phyloP scores from a whole-genome alignment of 2,888 invertebrate genomes.

The Cataglyphis rosenhaueri region DNA sequence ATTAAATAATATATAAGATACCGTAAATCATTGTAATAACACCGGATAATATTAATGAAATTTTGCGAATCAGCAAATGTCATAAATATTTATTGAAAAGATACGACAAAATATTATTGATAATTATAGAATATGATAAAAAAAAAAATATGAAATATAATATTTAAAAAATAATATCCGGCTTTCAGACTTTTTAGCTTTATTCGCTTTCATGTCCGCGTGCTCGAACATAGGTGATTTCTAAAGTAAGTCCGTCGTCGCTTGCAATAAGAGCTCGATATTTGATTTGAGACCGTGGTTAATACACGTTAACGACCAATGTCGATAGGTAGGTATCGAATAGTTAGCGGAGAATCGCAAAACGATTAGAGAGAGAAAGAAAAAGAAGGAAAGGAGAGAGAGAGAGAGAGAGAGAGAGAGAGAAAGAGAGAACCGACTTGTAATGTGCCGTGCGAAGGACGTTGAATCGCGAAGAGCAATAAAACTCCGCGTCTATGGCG shows the following conservation, averaged over 20 bases:
- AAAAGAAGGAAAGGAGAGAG: too few relatives aligned
- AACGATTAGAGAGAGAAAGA: not conserved
- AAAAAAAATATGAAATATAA: not conserved
- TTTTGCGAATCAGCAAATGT: not conserved
- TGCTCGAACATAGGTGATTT: slow-evolving; percentile 11
- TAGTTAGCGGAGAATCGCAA: not conserved
- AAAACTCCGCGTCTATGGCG: not conserved
- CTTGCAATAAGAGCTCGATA: slow-evolving; percentile 13
- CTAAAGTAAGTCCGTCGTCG: not conserved
- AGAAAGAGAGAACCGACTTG: not conserved
- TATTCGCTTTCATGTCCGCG: not conserved
- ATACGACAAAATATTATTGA: not conserved
- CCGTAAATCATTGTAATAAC: not conserved
- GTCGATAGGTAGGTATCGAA: slow-evolving; percentile 9
- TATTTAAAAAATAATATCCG: not conserved
- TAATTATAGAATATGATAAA: not conserved
- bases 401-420: too few relatives aligned
- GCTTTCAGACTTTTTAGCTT: not conserved
- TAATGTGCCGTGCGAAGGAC: not conserved
- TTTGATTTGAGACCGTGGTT: not conserved
- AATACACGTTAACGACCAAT: slow-evolving; percentile 13
- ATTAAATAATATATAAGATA: not conserved
- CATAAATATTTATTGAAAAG: not conserved
- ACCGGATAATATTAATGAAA: not conserved
- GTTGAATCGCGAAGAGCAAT: not conserved